Conservation (phyloP, 1,140 invertebrate genomes). For the Diuraphis noxia region DNA sequence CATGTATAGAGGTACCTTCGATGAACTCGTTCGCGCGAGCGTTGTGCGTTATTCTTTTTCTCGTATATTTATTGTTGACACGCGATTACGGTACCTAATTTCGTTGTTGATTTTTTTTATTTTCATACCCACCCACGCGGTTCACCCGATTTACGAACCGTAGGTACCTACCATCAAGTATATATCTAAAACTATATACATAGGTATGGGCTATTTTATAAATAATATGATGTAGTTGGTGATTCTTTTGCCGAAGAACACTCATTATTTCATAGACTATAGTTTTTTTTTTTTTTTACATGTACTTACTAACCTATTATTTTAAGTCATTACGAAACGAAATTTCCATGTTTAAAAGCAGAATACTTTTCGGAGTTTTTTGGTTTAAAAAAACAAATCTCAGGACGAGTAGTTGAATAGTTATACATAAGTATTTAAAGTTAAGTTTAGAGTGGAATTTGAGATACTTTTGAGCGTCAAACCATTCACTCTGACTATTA, state of each 20-base stretch:
- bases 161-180: not conserved
- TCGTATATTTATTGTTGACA: slow-evolving; percentile 7
- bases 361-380: no score
- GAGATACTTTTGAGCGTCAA: no score
- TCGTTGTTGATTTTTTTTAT: slow-evolving; percentile 4
- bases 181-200: not conserved
- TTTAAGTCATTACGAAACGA: not conserved
- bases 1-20: not conserved
- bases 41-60: not conserved
- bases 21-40: not conserved
- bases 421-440: no score
- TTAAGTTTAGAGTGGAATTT: no score
- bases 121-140: not conserved
- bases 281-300: not conserved
- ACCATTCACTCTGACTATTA: not conserved
- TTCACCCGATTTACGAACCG: not conserved
- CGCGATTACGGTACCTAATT: slow-evolving; percentile 8
- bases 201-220: no score
- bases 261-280: not conserved
- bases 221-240: no score
- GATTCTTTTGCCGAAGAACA: not conserved
- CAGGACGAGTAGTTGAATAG: no score
- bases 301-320: no score
- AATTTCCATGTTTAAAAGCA: not conserved
- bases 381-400: no score